phyloP scores from a whole-genome alignment of 2,888 invertebrate species.

The Tyria jacobaeae region DNA sequence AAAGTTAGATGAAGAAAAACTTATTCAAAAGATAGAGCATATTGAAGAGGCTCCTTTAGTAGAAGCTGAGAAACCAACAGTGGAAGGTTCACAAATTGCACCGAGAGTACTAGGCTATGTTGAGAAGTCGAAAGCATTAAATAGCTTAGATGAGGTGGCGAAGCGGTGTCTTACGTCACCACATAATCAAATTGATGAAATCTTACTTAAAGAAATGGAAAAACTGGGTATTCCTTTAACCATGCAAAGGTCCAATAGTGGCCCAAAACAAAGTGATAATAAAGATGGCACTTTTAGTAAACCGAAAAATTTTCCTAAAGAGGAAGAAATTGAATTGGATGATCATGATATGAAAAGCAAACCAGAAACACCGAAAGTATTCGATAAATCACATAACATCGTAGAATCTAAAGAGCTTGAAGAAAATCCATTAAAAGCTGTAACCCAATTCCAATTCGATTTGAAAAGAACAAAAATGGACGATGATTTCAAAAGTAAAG shows the following conservation, averaged over 20 bases:
- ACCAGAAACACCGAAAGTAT: neutral
- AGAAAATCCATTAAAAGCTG: neutral
- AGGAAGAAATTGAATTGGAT: constrained; percentile 3
- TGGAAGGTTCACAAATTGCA: constrained; percentile 55
- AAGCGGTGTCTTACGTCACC: constrained; percentile 54
- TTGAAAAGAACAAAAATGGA: constrained; percentile 8
- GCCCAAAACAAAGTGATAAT: neutral
- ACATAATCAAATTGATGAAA: constrained; percentile 52
- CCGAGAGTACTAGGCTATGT: constrained; percentile 54
- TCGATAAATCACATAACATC: neutral
- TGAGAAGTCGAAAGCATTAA: neutral
- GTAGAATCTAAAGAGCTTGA: neutral
- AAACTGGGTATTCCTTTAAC: constrained; percentile 30
- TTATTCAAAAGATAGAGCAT: constrained; percentile 64
- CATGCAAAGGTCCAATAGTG: neutral
- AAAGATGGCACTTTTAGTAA: constrained; percentile 2
- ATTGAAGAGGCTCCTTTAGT: constrained; percentile 63
- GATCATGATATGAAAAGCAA: neutral
- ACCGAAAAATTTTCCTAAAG: neutral
- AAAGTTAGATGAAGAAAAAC: constrained; percentile 56
- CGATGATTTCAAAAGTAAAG: constrained; percentile 1
- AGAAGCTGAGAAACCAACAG: constrained; percentile 52
- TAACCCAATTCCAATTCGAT: constrained; percentile 4
- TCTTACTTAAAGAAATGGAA: constrained; percentile 57
- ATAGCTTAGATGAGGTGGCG: constrained; percentile 50